Conservation (phyloP, 2,113 vertebrate genomes). For the Numenius arquata region DNA sequence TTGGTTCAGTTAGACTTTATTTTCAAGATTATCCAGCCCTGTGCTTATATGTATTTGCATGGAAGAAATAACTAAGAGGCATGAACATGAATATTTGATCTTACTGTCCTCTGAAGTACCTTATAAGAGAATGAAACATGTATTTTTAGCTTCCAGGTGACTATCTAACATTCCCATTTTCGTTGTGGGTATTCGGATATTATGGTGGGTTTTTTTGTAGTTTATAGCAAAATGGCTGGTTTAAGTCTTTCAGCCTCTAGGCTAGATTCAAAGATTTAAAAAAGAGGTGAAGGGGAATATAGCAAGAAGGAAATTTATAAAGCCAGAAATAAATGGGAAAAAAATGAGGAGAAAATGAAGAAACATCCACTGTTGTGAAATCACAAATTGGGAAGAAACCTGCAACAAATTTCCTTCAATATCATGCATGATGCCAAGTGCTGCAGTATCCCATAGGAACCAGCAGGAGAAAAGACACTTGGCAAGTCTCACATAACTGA, state of each 20-base stretch:
- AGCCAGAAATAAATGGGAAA: background rate
- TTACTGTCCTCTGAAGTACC: background rate
- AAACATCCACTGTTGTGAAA: background rate
- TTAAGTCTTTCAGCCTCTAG: background rate
- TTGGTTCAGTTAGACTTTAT: background rate
- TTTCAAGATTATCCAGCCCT: background rate
- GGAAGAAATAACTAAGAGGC: background rate
- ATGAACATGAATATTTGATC: background rate
- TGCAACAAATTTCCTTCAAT: background rate
- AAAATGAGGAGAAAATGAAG: background rate
- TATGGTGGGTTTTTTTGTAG: background rate
- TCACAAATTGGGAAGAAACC: background rate
- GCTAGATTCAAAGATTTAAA: background rate
- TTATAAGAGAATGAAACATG: background rate
- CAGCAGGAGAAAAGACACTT: background rate
- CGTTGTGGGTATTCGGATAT: background rate
- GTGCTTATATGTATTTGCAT: background rate
- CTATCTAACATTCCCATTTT: background rate
- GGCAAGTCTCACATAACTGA: background rate
- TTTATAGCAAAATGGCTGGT: background rate
- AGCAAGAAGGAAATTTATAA: background rate
- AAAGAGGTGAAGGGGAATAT: background rate
- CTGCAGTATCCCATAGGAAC: background rate
- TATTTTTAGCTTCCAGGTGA: background rate
- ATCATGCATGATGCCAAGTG: background rate